Conservation (phyloP, 2,888 invertebrate species). For the Phania funesta region DNA sequence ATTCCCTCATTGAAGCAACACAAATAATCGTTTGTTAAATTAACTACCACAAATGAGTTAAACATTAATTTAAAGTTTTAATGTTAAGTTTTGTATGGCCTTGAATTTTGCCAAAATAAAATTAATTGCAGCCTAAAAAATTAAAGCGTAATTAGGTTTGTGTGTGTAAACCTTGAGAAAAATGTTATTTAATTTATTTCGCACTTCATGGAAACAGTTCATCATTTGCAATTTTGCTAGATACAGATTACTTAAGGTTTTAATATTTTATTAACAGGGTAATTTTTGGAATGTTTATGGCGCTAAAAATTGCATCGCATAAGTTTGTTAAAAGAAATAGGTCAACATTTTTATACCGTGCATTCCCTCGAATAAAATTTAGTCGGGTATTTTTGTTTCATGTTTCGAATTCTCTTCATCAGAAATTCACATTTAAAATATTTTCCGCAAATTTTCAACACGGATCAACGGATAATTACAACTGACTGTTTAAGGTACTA, state of each 20-base stretch:
- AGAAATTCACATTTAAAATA: too few relatives aligned
- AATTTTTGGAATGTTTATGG: not conserved
- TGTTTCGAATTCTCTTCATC: too few relatives aligned
- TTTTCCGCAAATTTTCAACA: too few relatives aligned
- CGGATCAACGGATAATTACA: too few relatives aligned
- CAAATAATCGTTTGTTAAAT: conserved; percentile 11
- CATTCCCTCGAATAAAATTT: too few relatives aligned
- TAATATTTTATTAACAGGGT: not conserved
- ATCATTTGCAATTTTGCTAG: not conserved
- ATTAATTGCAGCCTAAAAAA: conserved; percentile 16
- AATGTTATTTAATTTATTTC: not conserved
- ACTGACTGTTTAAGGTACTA: too few relatives aligned
- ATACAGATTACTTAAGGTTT: not conserved
- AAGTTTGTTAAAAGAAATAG: too few relatives aligned
- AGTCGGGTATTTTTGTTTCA: too few relatives aligned
- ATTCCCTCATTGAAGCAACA: conserved; percentile 44
- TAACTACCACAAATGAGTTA: conserved; percentile 21
- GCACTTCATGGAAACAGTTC: not conserved
- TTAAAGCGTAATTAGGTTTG: not conserved
- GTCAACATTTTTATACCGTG: too few relatives aligned
- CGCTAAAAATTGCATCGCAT: not conserved
- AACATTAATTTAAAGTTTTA: conserved; percentile 16
- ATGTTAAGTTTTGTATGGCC: conserved; percentile 13
- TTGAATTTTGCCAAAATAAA: conserved; percentile 5
- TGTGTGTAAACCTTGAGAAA: conserved; percentile 10